A percentile compares a stretch with the other conserved stretches of the same genome.
phyloP scores from a whole-genome alignment of 2,888 invertebrate genomes.

The Cantharis nigra region DNA sequence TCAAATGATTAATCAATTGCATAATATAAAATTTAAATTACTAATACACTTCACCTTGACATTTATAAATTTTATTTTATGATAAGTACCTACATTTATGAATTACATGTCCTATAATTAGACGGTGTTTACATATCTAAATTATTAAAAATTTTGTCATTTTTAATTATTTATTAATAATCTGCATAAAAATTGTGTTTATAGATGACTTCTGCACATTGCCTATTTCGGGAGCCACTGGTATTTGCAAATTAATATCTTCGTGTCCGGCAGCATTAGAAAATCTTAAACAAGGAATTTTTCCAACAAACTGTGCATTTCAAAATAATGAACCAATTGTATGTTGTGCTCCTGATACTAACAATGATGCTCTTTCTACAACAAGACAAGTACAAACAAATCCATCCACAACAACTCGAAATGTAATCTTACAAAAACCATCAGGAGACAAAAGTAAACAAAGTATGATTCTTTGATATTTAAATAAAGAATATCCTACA shows the following conservation, averaged over 20 bases:
- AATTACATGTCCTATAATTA: no score
- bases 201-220: slow-evolving; percentile 27
- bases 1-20: no score
- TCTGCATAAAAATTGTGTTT: neutral
- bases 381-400: neutral
- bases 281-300: slow-evolving; percentile 29
- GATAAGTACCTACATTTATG: no score
- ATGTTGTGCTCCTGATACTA: slow-evolving; percentile 36
- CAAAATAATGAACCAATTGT: slow-evolving; percentile 41
- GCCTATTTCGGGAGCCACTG: slow-evolving; percentile 18
- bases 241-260: slow-evolving; percentile 38
- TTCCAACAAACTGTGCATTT: slow-evolving; percentile 44
- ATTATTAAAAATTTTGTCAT: no score
- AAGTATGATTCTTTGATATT: slow-evolving; percentile 2
- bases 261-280: slow-evolving; percentile 39
- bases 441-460: slow-evolving; percentile 2
- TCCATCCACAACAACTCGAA: neutral
- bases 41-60: no score
- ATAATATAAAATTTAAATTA: no score
- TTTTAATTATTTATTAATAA: no score
- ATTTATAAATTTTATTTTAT: no score
- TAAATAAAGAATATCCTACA: neutral
- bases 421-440: neutral
- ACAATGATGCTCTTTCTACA: no score
- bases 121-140: no score